These are phyloP conservation scores for Drosophila peninsularis DNA, from an alignment of 2,888 invertebrate genomes.

Conservation along the genomic window DNA sequence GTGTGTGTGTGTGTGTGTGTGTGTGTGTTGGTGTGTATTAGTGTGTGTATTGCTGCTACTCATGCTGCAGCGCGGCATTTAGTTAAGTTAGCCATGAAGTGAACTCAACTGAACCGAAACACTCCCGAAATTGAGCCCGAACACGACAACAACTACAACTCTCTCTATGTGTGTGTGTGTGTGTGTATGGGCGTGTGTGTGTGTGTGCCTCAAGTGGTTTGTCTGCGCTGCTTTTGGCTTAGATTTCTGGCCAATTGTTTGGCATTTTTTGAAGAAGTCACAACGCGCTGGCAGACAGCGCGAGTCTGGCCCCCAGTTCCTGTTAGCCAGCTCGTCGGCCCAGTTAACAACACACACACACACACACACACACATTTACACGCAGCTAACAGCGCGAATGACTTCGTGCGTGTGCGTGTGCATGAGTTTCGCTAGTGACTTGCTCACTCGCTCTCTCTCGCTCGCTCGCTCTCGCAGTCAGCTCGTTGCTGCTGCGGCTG, in stretches of 20 bases:
- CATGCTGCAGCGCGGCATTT: constrained; percentile 76
- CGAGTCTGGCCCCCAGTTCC: constrained; percentile 45
- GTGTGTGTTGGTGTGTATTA: constrained; percentile 19
- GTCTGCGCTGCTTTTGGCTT: constrained; percentile 65
- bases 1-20: constrained; percentile 21
- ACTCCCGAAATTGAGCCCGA: constrained; percentile 68
- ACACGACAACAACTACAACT: constrained; percentile 56
- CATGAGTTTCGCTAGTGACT: constrained; percentile 14
- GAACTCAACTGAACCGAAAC: constrained; percentile 82
- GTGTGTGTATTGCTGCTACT: constrained; percentile 57
- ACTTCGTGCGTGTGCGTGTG: constrained; percentile 57
- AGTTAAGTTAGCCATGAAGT: constrained; percentile 83
- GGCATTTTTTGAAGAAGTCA: constrained; percentile 70
- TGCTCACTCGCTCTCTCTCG: constrained; percentile 13
- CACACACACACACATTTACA: background rate
- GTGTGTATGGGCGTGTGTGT: constrained; percentile 20
- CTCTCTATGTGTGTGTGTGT: constrained; percentile 10
- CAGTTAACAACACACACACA: constrained; percentile 38
- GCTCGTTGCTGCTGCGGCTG: constrained; percentile 56
- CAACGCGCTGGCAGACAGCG: constrained; percentile 58
- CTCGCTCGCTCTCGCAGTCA: constrained; percentile 5
- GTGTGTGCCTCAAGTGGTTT: constrained; percentile 68
- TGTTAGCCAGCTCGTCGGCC: constrained; percentile 58
- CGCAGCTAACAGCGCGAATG: constrained; percentile 30
- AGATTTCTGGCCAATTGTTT: constrained; percentile 75